Evolutionary conservation across 1,140 invertebrate species (phyloP).

Genomic region (Pseudomyrmex pallidus): DNA sequence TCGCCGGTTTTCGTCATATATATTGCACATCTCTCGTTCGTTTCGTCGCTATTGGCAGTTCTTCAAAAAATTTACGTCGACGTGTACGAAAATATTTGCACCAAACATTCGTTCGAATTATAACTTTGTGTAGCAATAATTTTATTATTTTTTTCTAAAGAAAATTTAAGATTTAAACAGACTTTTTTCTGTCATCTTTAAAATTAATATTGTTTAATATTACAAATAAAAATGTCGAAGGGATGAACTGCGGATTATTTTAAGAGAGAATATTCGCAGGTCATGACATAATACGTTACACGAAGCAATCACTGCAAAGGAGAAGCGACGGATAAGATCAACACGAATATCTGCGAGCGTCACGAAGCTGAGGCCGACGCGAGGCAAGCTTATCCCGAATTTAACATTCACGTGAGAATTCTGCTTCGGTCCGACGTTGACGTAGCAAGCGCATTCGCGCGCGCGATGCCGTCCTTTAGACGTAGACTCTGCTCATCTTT

Average conservation of each 20-base stretch:
- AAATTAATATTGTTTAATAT: neutral
- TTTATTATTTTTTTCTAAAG: neutral
- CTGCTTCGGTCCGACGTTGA: neutral
- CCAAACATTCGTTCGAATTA: constrained; percentile 7
- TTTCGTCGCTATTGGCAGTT: constrained; percentile 34
- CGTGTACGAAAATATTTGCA: constrained; percentile 2
- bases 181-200: neutral
- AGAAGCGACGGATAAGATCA: constrained; percentile 34
- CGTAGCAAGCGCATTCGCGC: neutral
- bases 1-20: constrained; percentile 38
- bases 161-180: neutral
- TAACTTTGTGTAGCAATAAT: neutral
- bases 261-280: neutral
- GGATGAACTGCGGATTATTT: neutral
- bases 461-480: neutral
- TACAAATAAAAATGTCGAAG: neutral
- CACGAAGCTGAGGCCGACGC: constrained; percentile 12
- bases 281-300: constrained; percentile 6
- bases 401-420: constrained; percentile 18
- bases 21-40: neutral
- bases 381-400: constrained; percentile 14
- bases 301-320: constrained; percentile 21
- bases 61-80: constrained; percentile 20
- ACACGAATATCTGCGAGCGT: constrained; percentile 23
- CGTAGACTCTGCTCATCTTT: constrained; percentile 11